phyloP scores from a whole-genome alignment of 30 jellyfish, hydroid and myxozoan species.

The Pseudorhiza aurosa region DNA sequence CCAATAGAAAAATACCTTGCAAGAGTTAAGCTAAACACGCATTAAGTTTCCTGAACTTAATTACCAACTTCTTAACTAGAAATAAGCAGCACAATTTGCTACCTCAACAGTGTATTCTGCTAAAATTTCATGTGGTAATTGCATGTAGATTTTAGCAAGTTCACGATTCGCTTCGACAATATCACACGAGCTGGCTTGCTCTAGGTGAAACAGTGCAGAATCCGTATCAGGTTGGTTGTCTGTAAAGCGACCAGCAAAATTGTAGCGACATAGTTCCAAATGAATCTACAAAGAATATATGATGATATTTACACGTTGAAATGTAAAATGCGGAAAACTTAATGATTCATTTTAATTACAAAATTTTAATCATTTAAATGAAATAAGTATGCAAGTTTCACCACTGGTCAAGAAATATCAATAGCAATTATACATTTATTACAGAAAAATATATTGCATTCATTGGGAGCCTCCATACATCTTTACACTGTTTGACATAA shows the following conservation, averaged over 20 bases:
- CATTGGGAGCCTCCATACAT: too few species aligned
- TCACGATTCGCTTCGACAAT: conserved; percentile 76
- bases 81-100: too few species aligned
- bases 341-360: too few species aligned
- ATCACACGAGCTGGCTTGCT: conserved; percentile 86
- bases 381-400: too few species aligned
- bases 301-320: not conserved
- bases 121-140: conserved; percentile 78
- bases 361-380: too few species aligned
- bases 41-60: too few species aligned
- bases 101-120: conserved; percentile 77
- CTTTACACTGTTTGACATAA: too few species aligned
- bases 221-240: conserved; percentile 86
- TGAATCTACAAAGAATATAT: conserved; percentile 76
- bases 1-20: not conserved
- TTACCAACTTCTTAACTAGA: too few species aligned
- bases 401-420: too few species aligned
- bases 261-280: conserved; percentile 67
- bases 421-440: too few species aligned
- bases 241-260: conserved; percentile 88
- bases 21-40: too few species aligned
- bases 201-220: conserved; percentile 86
- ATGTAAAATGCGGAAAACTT: not conserved
- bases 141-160: conserved; percentile 76
- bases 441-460: too few species aligned